Evolutionary conservation across 2,888 invertebrate species (phyloP).

Genomic region (Petrophora chlorosata): DNA sequence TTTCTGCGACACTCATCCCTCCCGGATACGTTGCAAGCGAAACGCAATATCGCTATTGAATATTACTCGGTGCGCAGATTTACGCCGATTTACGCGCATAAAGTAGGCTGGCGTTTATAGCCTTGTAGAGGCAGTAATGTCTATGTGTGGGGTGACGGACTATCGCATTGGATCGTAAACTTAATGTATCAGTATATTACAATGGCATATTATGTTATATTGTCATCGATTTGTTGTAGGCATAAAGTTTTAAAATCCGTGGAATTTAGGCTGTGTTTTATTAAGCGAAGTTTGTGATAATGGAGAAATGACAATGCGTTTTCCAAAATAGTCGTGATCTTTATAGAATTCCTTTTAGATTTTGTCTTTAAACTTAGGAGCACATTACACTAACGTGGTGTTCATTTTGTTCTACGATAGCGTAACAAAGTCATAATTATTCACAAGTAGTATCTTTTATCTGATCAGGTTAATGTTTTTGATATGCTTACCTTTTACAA

Average conservation of each 20-base stretch:
- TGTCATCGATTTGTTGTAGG: slow-evolving; percentile 1
- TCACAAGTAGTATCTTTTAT: too few species aligned
- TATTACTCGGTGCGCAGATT: slow-evolving; percentile 40
- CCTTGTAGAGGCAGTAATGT: slow-evolving; percentile 33
- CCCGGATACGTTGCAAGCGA: slow-evolving; percentile 30
- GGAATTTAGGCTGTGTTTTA: too few species aligned
- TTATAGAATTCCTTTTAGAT: too few species aligned
- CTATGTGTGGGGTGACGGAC: slow-evolving; percentile 38
- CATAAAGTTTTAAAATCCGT: neutral
- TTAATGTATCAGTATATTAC: slow-evolving; percentile 7
- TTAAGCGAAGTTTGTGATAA: too few species aligned
- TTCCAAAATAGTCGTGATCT: too few species aligned
- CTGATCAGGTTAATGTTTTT: too few species aligned
- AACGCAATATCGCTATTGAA: slow-evolving; percentile 34
- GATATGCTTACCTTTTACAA: too few species aligned
- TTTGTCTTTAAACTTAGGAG: too few species aligned
- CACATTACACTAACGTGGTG: too few species aligned
- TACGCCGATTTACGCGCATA: slow-evolving; percentile 47
- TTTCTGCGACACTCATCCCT: slow-evolving; percentile 10
- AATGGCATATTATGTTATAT: neutral
- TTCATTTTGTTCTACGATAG: too few species aligned
- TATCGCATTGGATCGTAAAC: slow-evolving; percentile 20
- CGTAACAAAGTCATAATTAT: too few species aligned
- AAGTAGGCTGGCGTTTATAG: slow-evolving; percentile 53
- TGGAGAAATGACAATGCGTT: too few species aligned